Conservation (phyloP, 1,140 invertebrate genomes). For the Drosophila virilis region DNA sequence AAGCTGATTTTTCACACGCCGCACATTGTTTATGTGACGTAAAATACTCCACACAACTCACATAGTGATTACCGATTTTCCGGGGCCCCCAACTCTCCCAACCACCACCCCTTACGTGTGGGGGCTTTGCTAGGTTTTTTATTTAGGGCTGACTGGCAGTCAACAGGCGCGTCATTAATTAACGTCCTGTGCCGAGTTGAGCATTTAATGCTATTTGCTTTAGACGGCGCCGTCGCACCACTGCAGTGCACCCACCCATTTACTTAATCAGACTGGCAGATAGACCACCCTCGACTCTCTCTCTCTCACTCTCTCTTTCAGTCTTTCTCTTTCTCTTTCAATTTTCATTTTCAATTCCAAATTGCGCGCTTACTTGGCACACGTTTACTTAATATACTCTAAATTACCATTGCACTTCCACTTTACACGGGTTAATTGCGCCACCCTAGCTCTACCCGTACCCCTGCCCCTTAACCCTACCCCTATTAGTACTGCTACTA, state of each 20-base stretch:
- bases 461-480: constrained; percentile 10
- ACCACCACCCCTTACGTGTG: background rate
- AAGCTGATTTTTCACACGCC: constrained; percentile 79
- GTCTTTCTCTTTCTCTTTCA: constrained; percentile 13
- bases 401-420: constrained; percentile 68
- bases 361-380: constrained; percentile 34
- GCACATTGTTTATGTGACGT: constrained; percentile 54
- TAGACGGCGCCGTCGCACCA: constrained; percentile 56
- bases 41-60: constrained; percentile 57
- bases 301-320: background rate
- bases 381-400: constrained; percentile 50
- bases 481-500: constrained; percentile 4
- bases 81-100: background rate
- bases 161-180: constrained; percentile 54
- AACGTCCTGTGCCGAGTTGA: constrained; percentile 53
- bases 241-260: constrained; percentile 26
- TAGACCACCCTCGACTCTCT: constrained; percentile 22
- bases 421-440: constrained; percentile 61
- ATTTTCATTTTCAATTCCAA: constrained; percentile 23
- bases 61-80: constrained; percentile 34
- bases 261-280: constrained; percentile 3
- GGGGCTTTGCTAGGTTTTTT: constrained; percentile 36
- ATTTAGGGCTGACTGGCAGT: constrained; percentile 33
- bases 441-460: constrained; percentile 7
- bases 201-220: constrained; percentile 74